Evolutionary conservation across 1,140 invertebrate species (phyloP), one percentile per base, ranked within the genome.

Genomic region (Lutraria rhynchaena): DNA sequence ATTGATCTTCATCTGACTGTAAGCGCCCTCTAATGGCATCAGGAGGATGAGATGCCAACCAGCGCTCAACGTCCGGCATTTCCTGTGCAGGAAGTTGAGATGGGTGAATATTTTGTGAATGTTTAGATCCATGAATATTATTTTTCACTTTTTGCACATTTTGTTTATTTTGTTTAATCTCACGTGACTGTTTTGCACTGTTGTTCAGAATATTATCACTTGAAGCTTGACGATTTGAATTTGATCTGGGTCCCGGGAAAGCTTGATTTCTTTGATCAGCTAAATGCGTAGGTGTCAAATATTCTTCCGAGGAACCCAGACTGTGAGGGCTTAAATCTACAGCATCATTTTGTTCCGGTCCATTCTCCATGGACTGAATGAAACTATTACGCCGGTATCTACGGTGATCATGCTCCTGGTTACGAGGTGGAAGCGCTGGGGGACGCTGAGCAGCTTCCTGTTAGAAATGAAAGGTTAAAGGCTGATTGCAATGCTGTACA

Each of bases 381-480:
- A 89, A 90, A 80, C 89, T 90, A 82, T 90, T 87, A 53, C 89
- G 86, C 0, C 89, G 83, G 58, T 88, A 86, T 33, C 85, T 83
- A 29, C 84, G 82, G 37, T 84, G 85, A 29, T 87, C 81, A 53
- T 78, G 78, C 46, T 84, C 76, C 29, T 58, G 69, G 70, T 51
- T 81, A 44, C 61, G 80, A 57, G 33, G 76, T 44, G 80, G 73
- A 41, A 69, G 83, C 60, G 75, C 60, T 41, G 75, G 75, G 11
- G 83, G 82, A 41, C 81, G 63, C 31, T 83, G 78, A n/a, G 81
- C 78, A 15, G 83, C 49, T 51, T 82, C 65, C 65, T 80, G 24
- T 44, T 70, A n/a, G 2, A 67, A 9, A 78, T 55, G 29, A n/a
- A 44, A 46, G 4, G n/a, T n/a, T n/a, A n/a, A n/a, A n/a, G n/a